Evolutionary conservation across 1,140 invertebrate species (phyloP), one percentile per base, ranked within the genome.

Genomic region (Hycleus phaleratus): DNA sequence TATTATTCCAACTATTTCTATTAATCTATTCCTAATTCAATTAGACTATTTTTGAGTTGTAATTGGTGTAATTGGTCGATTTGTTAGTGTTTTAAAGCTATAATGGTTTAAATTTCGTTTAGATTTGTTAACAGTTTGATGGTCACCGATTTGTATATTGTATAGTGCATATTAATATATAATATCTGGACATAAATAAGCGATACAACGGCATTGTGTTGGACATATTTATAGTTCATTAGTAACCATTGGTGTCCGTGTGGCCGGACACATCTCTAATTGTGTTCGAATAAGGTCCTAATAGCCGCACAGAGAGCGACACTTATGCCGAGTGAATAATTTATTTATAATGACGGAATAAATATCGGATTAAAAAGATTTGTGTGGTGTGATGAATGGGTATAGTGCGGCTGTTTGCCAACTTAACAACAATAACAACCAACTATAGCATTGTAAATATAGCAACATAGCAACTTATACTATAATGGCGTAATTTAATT

Each of bases 361-460:
- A 71, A 71, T 70, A 70, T 64, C 66, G 67, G 70, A 71, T 71
- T 71, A 71, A 68, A 66, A 68, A 68, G 69, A 71, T 71, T 71
- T 70, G 70, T 70, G 68, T 68, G 67, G 70, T 70, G 64, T 70
- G 68, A 70, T 71, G 65, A 68, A 71, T 70, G 63, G 62, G 57
- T 40, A 50, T 32, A 32, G 32, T 32, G 32, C 32, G 32, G 32
- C 32, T 7, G 32, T 32, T 32, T 32, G 32, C 32, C 32, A 32
- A 32, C 32, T 32, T 32, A 32, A 32, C 32, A 32, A 32, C 32
- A 32, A 32, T 32, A 32, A 32, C 32, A 32, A 32, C 32, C 4
- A 32, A 32, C 32, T 32, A 32, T 7, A 32, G 7, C 32, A 32
- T 18, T 18, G 18, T 18, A 18, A 32, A 4, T 32, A 32, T 32